Base-by-base conservation (phyloP, 2,888 invertebrate genomes). In the Melanargia galathea region DNA sequence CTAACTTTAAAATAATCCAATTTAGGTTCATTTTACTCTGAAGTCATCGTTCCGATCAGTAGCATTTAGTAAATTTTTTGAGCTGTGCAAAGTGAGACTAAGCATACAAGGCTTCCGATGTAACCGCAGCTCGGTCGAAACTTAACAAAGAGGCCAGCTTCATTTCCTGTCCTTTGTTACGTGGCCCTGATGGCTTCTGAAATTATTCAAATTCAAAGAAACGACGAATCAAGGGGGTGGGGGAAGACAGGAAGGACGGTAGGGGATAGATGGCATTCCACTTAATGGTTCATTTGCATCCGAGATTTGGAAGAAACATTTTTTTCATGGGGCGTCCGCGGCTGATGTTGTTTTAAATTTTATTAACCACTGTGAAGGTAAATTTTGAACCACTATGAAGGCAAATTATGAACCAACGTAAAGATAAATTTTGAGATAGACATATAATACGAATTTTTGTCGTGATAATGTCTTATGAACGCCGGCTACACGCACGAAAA, bases 151-250 rank as follows among this genome's bases (percentile, higher is more conserved):
- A 67, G 62, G 66, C 68, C 64, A 54, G 68, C 65, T 71, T 74
- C 70, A 72, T 74, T 73, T 74, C 73, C 73, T 70, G 68, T 65
- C 69, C 73, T 71, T 72, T 73, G 72, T 73, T 66, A 64, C 52
- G 64, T 46, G 57, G 45, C 57, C 4, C 30, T 45, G 57, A 57
- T 45, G 45, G 57, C 57, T 57, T 45, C 57, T 57, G 45, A 46
- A 57, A 57, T 57, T 57, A 57, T 46, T 57, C 45, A 57, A 57
- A 57, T 57, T 57, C 57, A 57, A 57, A 57, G 57, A 57, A 57
- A 57, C 57, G 57, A 52, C 52, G 52, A 52, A 52, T 52, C 52
- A 20, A 52, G 43, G 45, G 57, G 18, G n/a, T 2, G 30, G n/a
- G 11, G 6, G 30, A 24, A 13, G 33, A 16, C 3, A n/a, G 26